Evolutionary conservation across 2,113 vertebrate genomes (phyloP), one percentile per base, ranked within the genome.

Genomic region (Geococcyx californianus): DNA sequence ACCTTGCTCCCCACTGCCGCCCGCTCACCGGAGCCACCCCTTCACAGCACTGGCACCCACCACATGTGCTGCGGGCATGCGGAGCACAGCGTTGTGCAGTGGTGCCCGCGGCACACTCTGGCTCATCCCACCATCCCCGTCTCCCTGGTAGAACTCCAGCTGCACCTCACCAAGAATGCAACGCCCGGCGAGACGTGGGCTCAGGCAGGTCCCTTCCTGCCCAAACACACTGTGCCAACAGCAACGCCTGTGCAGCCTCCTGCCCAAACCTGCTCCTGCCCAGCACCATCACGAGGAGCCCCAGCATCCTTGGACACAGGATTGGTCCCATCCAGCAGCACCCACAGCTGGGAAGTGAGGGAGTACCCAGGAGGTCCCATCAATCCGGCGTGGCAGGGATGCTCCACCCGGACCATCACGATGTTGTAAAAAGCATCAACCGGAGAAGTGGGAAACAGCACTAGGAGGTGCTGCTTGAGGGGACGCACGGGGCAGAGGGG

Each of bases 201-300:
- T 13, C 21, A 5, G 54, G 33, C 5, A 6, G 38, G 82, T 70
- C 72, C 58, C n/a, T 54, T 44, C 72, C 47, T 0, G 1, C 20
- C 62, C 4, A 1, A 69, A 47, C 45, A 34, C 0, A 0, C 38
- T 23, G 73, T 10, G 56, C 67, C 1, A 0, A 49, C 68, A 66
- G 52, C n/a, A 7, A n/a, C 2, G 29, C 51, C 23, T 11, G 8
- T 3, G 51, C 13, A 7, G 19, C 28, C 58, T 70, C 66, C 56
- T 52, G 67, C 1, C 9, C 17, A 42, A 59, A 28, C 21, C 70
- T 5, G 1, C 26, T 45, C 49, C 62, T 34, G 28, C 42, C 28
- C 66, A 62, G 64, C 78, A 23, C 67, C 54, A 11, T 4, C 9
- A 7, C 3, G 0, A 68, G 74, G 34, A 55, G 44, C 34, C 42